Conservation (phyloP, 2,888 invertebrate genomes). For the Nesidiocoris tenuis region DNA sequence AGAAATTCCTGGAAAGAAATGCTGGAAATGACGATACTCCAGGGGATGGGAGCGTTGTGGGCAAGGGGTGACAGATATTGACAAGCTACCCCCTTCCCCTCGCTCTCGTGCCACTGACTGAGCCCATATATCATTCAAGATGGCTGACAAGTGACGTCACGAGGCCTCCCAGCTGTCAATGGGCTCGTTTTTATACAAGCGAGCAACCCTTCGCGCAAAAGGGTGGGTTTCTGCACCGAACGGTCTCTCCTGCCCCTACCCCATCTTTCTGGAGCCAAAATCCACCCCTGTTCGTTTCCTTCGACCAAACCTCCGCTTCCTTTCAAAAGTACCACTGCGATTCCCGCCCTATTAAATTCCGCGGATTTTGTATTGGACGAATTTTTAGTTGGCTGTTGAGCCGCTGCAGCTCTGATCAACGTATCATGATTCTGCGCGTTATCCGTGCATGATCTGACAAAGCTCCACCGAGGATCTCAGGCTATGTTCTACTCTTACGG, state of each 20-base stretch:
- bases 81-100: slow-evolving; percentile 33
- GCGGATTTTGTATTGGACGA: background rate
- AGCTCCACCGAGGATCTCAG: too few species aligned
- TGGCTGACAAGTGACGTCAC: slow-evolving; percentile 50
- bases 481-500: too few species aligned
- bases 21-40: too few species aligned
- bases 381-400: too few species aligned
- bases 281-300: slow-evolving; percentile 20
- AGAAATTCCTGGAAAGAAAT: too few species aligned
- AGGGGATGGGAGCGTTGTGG: background rate
- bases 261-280: slow-evolving; percentile 42
- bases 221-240: slow-evolving; percentile 37
- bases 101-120: slow-evolving; percentile 45
- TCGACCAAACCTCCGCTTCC: slow-evolving; percentile 22
- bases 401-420: too few species aligned
- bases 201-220: slow-evolving; percentile 20
- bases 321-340: background rate
- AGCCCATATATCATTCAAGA: slow-evolving; percentile 51
- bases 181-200: slow-evolving; percentile 47
- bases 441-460: too few species aligned
- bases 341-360: background rate
- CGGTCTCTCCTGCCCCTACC: slow-evolving; percentile 16
- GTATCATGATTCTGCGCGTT: too few species aligned
- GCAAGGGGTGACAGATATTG: slow-evolving; percentile 41
- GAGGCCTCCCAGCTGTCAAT: slow-evolving; percentile 46